Evolutionary conservation across 2,888 invertebrate species (phyloP).

Genomic region (Cheilosia pagana): DNA sequence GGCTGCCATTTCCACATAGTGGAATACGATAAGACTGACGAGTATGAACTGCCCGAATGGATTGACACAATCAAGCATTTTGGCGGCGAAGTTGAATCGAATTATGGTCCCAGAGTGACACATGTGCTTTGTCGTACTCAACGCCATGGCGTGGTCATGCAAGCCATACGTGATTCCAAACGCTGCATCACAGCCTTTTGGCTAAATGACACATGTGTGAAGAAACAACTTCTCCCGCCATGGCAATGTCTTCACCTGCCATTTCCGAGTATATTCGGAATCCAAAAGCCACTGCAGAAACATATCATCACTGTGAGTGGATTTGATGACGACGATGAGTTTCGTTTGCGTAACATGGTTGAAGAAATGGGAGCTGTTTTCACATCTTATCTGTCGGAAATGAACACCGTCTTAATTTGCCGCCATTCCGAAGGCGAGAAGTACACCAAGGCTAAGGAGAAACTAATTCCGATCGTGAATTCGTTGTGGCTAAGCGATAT

Average conservation of each 20-base stretch:
- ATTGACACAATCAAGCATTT: slow-evolving; percentile 89
- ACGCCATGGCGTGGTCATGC: slow-evolving; percentile 95
- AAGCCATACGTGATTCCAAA: slow-evolving; percentile 88
- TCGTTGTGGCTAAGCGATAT: slow-evolving; percentile 97
- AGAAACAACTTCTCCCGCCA: slow-evolving; percentile 94
- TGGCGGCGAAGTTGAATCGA: slow-evolving; percentile 94
- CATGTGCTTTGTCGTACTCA: slow-evolving; percentile 97
- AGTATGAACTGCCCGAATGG: slow-evolving; percentile 87
- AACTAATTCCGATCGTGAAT: slow-evolving; percentile 96
- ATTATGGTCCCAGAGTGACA: slow-evolving; percentile 93
- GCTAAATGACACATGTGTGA: slow-evolving; percentile 95
- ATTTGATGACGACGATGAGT: slow-evolving; percentile 94
- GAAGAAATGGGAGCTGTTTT: slow-evolving; percentile 93
- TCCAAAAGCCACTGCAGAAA: slow-evolving; percentile 89
- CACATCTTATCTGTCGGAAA: slow-evolving; percentile 90
- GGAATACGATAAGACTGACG: slow-evolving; percentile 90
- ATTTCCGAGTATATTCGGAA: slow-evolving; percentile 86
- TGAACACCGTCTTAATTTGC: slow-evolving; percentile 91
- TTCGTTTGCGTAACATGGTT: slow-evolving; percentile 92
- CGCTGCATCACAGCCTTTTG: slow-evolving; percentile 93
- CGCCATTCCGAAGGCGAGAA: slow-evolving; percentile 94
- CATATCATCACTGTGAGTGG: slow-evolving; percentile 94
- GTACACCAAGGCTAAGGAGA: slow-evolving; percentile 94
- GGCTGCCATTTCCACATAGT: slow-evolving; percentile 97
- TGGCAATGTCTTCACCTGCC: slow-evolving; percentile 98